These are phyloP conservation scores for Lindbergichthys nudifrons DNA, from an alignment of 2,797 vertebrate genomes.

Conservation along the genomic window DNA sequence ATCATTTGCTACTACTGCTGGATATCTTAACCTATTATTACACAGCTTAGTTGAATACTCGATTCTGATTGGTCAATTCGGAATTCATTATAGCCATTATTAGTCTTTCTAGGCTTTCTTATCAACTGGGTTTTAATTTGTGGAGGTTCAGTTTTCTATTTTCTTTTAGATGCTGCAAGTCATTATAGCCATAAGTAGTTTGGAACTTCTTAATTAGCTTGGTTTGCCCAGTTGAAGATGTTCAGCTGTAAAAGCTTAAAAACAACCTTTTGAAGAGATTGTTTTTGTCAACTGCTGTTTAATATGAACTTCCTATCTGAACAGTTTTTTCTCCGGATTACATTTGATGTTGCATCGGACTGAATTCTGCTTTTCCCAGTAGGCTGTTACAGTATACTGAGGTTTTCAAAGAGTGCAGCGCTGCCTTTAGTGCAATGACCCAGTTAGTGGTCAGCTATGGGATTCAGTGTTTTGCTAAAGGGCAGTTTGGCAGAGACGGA, in stretches of 20 bases:
- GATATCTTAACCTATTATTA: no score
- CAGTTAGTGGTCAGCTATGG: slow-evolving; percentile 53
- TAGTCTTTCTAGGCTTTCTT: no score
- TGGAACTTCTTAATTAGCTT: neutral
- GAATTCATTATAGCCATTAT: no score
- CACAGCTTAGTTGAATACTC: no score
- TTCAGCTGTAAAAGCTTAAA: neutral
- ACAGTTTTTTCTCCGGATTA: neutral
- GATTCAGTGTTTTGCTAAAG: slow-evolving; percentile 51
- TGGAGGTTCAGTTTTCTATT: no score
- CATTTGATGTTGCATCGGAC: neutral
- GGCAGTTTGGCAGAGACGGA: slow-evolving; percentile 47
- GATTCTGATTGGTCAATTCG: no score
- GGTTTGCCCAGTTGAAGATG: neutral
- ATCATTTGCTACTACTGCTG: no score
- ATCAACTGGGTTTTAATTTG: no score
- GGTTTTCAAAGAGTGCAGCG: slow-evolving; percentile 11
- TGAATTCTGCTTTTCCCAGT: slow-evolving; percentile 7
- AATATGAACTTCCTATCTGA: neutral
- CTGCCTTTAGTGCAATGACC: slow-evolving; percentile 40
- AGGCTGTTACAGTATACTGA: slow-evolving; percentile 2
- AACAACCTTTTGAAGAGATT: neutral
- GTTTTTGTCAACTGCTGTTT: neutral
- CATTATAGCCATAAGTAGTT: neutral
- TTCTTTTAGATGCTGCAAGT: neutral